phyloP scores from a whole-genome alignment of 2,797 vertebrate genomes.

The Tympanoctomys barrerae region DNA sequence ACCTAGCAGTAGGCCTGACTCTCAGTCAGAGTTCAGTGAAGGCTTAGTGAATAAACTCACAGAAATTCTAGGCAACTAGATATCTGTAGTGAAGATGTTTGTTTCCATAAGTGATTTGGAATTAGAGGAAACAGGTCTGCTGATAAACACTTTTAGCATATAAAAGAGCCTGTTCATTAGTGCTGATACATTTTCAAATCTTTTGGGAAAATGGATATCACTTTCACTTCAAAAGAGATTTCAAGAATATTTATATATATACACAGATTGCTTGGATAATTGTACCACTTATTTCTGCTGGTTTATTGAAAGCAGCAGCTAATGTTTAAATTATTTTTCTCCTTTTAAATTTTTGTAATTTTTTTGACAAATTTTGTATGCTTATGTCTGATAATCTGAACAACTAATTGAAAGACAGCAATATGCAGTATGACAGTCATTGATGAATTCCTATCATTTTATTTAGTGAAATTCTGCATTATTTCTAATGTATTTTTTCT shows the following conservation, averaged over 20 bases:
- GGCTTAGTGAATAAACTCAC: background rate
- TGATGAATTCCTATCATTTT: too few species aligned
- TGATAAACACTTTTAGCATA: background rate
- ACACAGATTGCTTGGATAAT: too few species aligned
- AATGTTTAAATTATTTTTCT: too few species aligned
- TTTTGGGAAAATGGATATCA: background rate
- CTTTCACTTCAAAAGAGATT: slow-evolving; percentile 18
- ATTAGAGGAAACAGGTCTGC: background rate
- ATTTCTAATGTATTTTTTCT: too few species aligned
- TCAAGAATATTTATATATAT: background rate
- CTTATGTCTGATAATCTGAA: too few species aligned
- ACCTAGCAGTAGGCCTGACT: background rate
- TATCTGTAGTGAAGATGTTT: background rate
- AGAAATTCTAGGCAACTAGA: slow-evolving; percentile 8
- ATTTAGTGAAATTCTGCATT: too few species aligned
- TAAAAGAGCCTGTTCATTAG: background rate
- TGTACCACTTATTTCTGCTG: too few species aligned
- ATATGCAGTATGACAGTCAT: too few species aligned
- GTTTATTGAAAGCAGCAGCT: too few species aligned
- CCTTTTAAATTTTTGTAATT: too few species aligned
- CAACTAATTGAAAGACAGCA: too few species aligned
- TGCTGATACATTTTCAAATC: background rate
- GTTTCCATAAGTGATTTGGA: background rate
- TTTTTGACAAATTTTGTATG: too few species aligned
- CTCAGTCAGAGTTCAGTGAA: background rate